Conservation (phyloP, 92 coral and sea anemone species). For the Paramuricea clavata region DNA sequence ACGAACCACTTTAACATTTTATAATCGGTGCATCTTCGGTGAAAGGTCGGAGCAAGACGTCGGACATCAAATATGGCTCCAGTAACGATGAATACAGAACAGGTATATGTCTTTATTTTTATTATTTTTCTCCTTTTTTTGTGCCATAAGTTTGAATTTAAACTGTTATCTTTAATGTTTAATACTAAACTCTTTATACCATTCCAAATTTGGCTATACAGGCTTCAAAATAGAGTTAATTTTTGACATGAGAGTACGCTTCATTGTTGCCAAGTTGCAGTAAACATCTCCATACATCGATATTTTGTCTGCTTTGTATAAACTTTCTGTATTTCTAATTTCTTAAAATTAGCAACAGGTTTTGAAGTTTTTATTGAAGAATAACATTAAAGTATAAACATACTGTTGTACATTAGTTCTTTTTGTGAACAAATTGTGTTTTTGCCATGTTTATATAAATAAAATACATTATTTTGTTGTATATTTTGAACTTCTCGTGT, state of each 20-base stretch:
- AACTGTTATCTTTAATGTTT: background rate
- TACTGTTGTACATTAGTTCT: background rate
- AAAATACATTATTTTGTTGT: too few species aligned
- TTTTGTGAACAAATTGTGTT: background rate
- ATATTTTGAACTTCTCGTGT: too few species aligned
- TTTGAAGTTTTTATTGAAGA: background rate
- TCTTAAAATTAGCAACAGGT: background rate
- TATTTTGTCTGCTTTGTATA: background rate
- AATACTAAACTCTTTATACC: too few species aligned
- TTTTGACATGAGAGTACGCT: background rate
- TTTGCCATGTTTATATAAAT: background rate
- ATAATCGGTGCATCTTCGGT: background rate
- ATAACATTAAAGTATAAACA: background rate
- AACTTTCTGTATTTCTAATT: background rate
- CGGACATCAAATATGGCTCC: conserved; percentile 90
- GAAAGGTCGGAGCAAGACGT: background rate
- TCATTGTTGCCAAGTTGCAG: conserved; percentile 38
- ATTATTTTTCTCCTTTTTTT: background rate
- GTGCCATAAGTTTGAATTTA: background rate
- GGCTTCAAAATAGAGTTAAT: background rate
- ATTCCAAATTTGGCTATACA: background rate
- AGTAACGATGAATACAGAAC: conserved; percentile 76
- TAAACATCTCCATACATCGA: conserved; percentile 21
- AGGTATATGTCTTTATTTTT: conserved; percentile 7
- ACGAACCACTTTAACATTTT: background rate